Base-by-base conservation (phyloP, 2,888 invertebrate species). In the Malthinus flaveolus region DNA sequence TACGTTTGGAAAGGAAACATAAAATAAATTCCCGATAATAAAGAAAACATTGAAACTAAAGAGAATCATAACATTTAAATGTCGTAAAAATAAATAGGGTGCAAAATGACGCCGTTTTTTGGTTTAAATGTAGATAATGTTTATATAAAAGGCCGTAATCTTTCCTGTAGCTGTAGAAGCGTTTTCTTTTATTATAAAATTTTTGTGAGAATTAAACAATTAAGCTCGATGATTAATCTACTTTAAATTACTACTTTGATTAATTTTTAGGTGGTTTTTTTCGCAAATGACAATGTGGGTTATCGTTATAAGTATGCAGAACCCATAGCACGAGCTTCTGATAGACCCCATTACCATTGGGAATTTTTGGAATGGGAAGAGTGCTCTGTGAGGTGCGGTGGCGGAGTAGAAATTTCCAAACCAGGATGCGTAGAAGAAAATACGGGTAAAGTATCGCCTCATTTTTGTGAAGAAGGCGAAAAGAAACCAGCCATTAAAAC, bases 311-410 rank as follows among this genome's bases (percentile, higher is more conserved):
- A 83, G 66, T 87, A 85, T 73, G 83, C 85, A 0, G 81, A 85
- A 57, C 84, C 85, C 7, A 80, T 82, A 39, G 74, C 80, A 52
- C 84, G 85, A 63, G 78, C 79, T 3, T 80, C 78, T 33, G 79
- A 84, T 46, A 77, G 78, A 13, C 85, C 85, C 0, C 81, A 80
- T 59, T 88, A 86, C 69, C 79, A 80, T 48, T 88, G 88, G 88
- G 80, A 84, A 62, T 81, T 82, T 66, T 77, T 83, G 31, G 85
- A 85, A 57, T 87, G 85, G 84, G 81, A 81, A 1, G 81, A 85
- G 31, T 88, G 88, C 70, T 82, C 84, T 0, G 81, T 78, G 0
- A 82, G 83, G 8, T 88, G 88, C 72, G 87, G 86, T 1, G 85
- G 85, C 59, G 87, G 88, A 60, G 78, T 74, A 36, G 78, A 81